Evolutionary conservation across 1,140 invertebrate species (phyloP), one percentile per base, ranked within the genome.

Genomic region (Melitaea cinxia): DNA sequence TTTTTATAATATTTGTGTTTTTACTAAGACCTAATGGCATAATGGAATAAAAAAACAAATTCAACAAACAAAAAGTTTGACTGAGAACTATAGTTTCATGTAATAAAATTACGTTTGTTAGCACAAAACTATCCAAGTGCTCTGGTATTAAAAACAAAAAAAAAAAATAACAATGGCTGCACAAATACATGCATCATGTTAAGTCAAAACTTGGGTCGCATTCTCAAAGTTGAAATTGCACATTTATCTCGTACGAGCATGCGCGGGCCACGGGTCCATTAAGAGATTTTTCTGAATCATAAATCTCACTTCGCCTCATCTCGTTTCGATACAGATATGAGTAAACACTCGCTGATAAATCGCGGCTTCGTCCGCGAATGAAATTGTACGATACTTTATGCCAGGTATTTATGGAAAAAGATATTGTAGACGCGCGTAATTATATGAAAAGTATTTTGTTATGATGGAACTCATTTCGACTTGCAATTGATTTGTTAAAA

Each of bases 241-340:
- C 88, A 91, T 89, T 89, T 88, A 91, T 89, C 85, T 89, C 78
- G 65, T 59, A 78, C 72, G 80, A 76, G 77, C 82, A 85, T 82
- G 83, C 85, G 78, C 78, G 70, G 80, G 77, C 85, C 83, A 78
- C 77, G 74, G 80, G 76, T 88, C 84, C 85, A 91, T 91, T 91
- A 89, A 85, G 85, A 89, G 81, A 89, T 89, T 88, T 86, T 88
- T 89, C 84, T 88, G 78, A 81, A 81, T 84, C 83, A 88, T 89
- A 91, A 91, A 91, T 89, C 87, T 87, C 81, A 82, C 80, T 88
- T 85, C 83, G 80, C 84, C 70, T 83, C 87, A 84, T 87, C 80
- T 85, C 75, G 71, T 72, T 65, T 77, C 82, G 83, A 87, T 87
- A 87, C 78, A 80, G 82, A 85, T 88, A 88, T 80, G 78, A 75